These are phyloP conservation scores for Heliothis subflexa DNA, from an alignment of 1,140 invertebrate genomes.

Conservation along the genomic window DNA sequence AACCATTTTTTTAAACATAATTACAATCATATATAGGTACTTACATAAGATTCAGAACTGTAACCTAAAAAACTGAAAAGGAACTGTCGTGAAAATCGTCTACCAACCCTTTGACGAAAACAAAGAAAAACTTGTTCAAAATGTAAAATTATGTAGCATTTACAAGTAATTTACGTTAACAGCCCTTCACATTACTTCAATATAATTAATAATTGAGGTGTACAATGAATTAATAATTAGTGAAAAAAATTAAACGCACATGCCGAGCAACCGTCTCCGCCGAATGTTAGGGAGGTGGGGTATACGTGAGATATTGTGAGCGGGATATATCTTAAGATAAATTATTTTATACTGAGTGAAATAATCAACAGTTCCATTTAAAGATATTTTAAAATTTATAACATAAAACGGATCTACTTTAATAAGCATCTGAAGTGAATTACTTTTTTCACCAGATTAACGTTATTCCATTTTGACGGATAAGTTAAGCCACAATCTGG, in stretches of 20 bases:
- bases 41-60: too few relatives aligned
- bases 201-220: conserved; percentile 37
- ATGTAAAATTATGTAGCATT: conserved; percentile 12
- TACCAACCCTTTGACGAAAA: not conserved
- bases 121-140: not conserved
- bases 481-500: too few relatives aligned
- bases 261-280: conserved; percentile 53
- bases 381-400: too few relatives aligned
- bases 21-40: not conserved
- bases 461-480: too few relatives aligned
- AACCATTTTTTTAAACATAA: not conserved
- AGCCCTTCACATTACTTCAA: conserved; percentile 18
- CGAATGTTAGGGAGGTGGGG: conserved; percentile 47
- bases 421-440: too few relatives aligned
- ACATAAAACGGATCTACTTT: too few relatives aligned
- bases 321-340: conserved; percentile 2
- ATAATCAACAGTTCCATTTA: too few relatives aligned
- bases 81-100: too few relatives aligned
- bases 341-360: too few relatives aligned
- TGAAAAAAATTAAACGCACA: conserved; percentile 56
- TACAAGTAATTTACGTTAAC: conserved; percentile 22
- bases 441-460: too few relatives aligned
- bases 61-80: not conserved
- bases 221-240: conserved; percentile 48
- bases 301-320: conserved; percentile 6